Conservation (phyloP, 2,888 invertebrate genomes). For the Leptarthrus brevirostris region DNA sequence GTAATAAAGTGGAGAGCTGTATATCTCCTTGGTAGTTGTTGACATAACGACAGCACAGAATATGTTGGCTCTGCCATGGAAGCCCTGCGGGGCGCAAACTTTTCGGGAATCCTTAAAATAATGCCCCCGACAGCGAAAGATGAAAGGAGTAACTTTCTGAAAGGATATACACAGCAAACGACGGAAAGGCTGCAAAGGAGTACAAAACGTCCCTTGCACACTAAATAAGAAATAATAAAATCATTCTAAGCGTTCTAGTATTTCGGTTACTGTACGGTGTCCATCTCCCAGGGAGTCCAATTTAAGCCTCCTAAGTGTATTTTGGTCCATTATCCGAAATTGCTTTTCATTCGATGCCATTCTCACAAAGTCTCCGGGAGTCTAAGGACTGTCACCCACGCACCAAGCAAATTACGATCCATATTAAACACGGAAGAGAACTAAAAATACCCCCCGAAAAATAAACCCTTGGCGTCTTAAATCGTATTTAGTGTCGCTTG, state of each 20-base stretch:
- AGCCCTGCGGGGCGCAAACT: not conserved
- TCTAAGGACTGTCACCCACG: no score
- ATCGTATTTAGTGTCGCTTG: conserved; percentile 17
- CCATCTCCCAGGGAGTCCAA: not conserved
- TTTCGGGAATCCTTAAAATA: not conserved
- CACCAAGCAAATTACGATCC: no score
- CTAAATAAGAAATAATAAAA: not conserved
- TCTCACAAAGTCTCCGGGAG: not conserved
- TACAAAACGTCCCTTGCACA: not conserved
- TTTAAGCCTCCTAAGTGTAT: not conserved
- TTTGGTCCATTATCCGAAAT: not conserved
- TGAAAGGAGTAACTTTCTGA: not conserved
- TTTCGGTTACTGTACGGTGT: not conserved
- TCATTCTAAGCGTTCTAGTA: not conserved
- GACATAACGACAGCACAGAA: not conserved
- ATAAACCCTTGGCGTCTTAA: not conserved
- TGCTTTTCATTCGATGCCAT: not conserved
- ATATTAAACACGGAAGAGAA: not conserved
- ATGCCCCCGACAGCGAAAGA: not conserved
- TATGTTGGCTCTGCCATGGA: not conserved
- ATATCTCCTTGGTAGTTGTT: not conserved
- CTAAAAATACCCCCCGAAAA: not conserved
- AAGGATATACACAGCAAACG: not conserved
- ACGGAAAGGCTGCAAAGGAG: not conserved
- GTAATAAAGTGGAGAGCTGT: not conserved